phyloP scores from a whole-genome alignment of 2,888 invertebrate genomes.

The Agrochola litura region DNA sequence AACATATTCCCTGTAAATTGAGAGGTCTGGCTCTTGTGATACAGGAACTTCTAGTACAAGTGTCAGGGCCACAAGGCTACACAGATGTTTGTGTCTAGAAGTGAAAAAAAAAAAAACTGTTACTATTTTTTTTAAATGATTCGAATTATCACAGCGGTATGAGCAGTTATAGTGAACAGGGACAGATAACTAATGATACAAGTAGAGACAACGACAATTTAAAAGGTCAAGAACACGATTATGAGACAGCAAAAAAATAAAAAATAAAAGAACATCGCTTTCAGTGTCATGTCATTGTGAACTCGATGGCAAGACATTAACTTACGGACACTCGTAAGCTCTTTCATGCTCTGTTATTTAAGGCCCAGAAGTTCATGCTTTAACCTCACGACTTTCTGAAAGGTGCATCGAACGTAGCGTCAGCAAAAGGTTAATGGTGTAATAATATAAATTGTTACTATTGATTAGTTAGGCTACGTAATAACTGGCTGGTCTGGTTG shows the following conservation, averaged over 20 bases:
- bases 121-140: not conserved
- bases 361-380: slow-evolving; percentile 23
- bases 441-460: slow-evolving; percentile 44
- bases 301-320: not conserved
- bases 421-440: slow-evolving; percentile 55
- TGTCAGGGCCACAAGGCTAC: no score
- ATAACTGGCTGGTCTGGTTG: slow-evolving; percentile 15
- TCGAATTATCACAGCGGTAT: not conserved
- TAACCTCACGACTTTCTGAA: slow-evolving; percentile 50
- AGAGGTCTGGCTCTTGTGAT: no score
- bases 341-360: slow-evolving; percentile 28
- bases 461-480: slow-evolving; percentile 54
- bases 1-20: no score
- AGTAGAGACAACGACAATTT: not conserved
- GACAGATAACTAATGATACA: not conserved
- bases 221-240: slow-evolving; percentile 11
- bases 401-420: slow-evolving; percentile 39
- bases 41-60: no score
- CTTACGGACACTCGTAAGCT: not conserved
- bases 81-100: no score
- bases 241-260: not conserved
- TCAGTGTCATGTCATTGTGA: slow-evolving; percentile 11
- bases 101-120: no score
- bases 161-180: not conserved
- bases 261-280: slow-evolving; percentile 1